phyloP scores from a whole-genome alignment of 2,113 vertebrate species.

The Catagonus wagneri region DNA sequence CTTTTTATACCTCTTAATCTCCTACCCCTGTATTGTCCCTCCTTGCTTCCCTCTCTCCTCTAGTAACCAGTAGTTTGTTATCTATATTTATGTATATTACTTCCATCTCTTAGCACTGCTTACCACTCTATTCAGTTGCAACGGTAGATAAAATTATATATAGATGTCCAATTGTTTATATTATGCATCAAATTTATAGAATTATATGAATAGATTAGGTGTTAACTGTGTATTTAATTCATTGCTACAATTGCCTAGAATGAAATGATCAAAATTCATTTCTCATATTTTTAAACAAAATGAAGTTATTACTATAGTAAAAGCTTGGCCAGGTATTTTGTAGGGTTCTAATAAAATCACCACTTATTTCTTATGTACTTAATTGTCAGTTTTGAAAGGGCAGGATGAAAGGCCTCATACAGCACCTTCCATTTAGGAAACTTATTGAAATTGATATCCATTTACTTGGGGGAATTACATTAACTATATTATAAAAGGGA shows the following conservation, averaged over 20 bases:
- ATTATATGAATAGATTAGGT: slow-evolving; percentile 10
- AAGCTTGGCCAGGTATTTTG: slow-evolving; percentile 65
- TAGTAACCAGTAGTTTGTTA: neutral
- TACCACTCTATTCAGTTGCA: neutral
- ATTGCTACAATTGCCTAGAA: slow-evolving; percentile 34
- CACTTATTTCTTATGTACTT: slow-evolving; percentile 64
- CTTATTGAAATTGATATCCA: slow-evolving; percentile 81
- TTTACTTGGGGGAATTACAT: slow-evolving; percentile 79
- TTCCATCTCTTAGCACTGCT: neutral
- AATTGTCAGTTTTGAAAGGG: slow-evolving; percentile 72
- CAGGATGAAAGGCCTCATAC: slow-evolving; percentile 52
- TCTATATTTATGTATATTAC: neutral
- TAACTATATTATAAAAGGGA: slow-evolving; percentile 78
- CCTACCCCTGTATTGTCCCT: neutral
- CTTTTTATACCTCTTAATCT: neutral
- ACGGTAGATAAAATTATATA: slow-evolving; percentile 6
- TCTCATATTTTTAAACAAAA: slow-evolving; percentile 52
- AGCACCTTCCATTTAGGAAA: slow-evolving; percentile 74
- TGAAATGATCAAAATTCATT: neutral
- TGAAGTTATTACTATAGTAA: neutral
- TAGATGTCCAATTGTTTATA: neutral
- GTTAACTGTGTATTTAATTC: slow-evolving; percentile 37
- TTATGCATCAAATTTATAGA: neutral
- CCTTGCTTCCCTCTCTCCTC: too few relatives aligned
- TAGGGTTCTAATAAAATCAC: slow-evolving; percentile 67